Conservation (phyloP, 2,113 vertebrate species). For the Bubo bubo region DNA sequence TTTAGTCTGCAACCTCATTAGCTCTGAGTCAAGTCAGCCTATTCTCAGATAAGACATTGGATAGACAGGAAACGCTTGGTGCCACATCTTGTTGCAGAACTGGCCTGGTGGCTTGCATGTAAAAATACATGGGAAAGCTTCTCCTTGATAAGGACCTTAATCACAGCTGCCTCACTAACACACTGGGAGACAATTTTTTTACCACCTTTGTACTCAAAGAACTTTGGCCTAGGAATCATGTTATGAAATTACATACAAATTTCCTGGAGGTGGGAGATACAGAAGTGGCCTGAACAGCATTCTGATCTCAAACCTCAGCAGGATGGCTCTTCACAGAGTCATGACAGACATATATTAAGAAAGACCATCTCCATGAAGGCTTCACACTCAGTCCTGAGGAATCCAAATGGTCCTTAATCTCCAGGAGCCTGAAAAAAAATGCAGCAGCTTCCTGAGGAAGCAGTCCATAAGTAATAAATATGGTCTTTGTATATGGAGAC, state of each 20-base stretch:
- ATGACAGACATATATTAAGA: not conserved
- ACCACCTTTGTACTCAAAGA: not conserved
- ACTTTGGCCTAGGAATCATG: not conserved
- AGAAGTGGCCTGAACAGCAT: not conserved
- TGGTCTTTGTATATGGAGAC: not conserved
- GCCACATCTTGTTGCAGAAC: slow-evolving; percentile 8
- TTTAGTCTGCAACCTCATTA: slow-evolving; percentile 46
- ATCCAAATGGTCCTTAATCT: not conserved
- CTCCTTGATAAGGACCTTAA: slow-evolving; percentile 27
- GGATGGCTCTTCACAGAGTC: not conserved
- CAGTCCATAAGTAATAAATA: not conserved
- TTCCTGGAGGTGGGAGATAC: not conserved
- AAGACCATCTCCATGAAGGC: not conserved
- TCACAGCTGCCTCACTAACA: not conserved
- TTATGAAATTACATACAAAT: not conserved
- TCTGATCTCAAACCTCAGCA: not conserved
- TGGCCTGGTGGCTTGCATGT: slow-evolving; percentile 1
- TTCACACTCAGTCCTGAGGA: not conserved
- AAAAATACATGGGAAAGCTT: slow-evolving; percentile 11
- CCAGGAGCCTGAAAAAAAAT: not conserved
- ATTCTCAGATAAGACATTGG: slow-evolving; percentile 15
- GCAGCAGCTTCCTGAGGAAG: not conserved
- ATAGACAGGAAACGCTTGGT: slow-evolving; percentile 29
- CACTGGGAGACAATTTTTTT: not conserved
- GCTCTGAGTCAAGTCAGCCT: not conserved